phyloP scores from a whole-genome alignment of 2,888 invertebrate species.

The Andrena minutula region DNA sequence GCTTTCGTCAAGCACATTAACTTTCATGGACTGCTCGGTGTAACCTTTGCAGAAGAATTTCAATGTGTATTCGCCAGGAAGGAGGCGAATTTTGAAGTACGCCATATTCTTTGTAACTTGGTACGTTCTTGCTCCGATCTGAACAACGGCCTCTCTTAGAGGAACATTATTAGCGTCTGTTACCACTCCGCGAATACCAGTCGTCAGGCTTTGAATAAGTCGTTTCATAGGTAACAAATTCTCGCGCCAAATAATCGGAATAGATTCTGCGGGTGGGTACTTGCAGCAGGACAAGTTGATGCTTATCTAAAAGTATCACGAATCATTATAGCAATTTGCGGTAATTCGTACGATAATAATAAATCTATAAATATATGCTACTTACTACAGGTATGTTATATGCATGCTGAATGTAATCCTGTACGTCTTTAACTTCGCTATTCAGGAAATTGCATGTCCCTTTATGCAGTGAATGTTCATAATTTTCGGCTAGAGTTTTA shows the following conservation, averaged over 20 bases:
- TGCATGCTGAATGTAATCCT: slow-evolving; percentile 86
- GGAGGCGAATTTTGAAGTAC: slow-evolving; percentile 90
- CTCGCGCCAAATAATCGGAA: slow-evolving; percentile 82
- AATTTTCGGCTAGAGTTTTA: slow-evolving; percentile 75
- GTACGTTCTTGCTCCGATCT: slow-evolving; percentile 88
- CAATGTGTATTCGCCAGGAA: slow-evolving; percentile 89
- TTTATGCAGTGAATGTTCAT: slow-evolving; percentile 86
- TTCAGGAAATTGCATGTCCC: slow-evolving; percentile 73
- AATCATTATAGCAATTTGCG: not conserved
- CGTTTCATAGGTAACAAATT: slow-evolving; percentile 80
- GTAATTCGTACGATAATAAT: not conserved
- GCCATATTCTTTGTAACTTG: slow-evolving; percentile 90
- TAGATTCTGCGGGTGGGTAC: slow-evolving; percentile 88
- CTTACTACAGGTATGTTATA: slow-evolving; percentile 88
- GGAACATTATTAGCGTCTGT: slow-evolving; percentile 88
- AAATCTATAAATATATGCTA: slow-evolving; percentile 19
- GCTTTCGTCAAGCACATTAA: slow-evolving; percentile 84
- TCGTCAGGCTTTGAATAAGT: slow-evolving; percentile 77
- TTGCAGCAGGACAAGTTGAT: slow-evolving; percentile 91
- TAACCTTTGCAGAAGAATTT: slow-evolving; percentile 88
- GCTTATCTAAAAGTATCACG: slow-evolving; percentile 73
- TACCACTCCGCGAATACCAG: slow-evolving; percentile 85
- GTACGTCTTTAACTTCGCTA: slow-evolving; percentile 74
- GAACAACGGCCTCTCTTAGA: slow-evolving; percentile 90
- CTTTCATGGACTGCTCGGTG: slow-evolving; percentile 84